Conservation (phyloP, 2,797 vertebrate species). For the Fratercula arctica region DNA sequence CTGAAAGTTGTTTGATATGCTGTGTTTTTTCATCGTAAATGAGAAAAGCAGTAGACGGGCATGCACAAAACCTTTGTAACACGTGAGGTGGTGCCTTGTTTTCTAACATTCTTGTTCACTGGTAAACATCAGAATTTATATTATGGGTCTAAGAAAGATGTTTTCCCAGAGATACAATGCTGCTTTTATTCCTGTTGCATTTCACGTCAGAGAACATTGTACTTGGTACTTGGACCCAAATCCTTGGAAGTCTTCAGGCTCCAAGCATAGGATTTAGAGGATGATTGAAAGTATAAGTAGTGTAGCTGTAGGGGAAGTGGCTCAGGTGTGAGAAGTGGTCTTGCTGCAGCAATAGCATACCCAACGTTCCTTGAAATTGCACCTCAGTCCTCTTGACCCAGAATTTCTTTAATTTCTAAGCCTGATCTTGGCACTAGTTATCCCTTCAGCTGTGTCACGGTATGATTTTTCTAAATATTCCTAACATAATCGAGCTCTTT, state of each 20-base stretch:
- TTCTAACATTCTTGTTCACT: background rate
- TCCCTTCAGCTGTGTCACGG: background rate
- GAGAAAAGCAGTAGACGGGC: background rate
- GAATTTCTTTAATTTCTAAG: background rate
- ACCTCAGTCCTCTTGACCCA: background rate
- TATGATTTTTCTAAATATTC: background rate
- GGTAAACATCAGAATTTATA: background rate
- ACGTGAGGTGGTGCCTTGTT: background rate
- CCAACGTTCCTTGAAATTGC: background rate
- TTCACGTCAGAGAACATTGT: background rate
- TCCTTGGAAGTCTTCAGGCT: background rate
- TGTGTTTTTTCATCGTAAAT: background rate
- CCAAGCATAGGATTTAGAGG: background rate
- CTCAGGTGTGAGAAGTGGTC: rapidly evolving
- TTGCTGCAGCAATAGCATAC: background rate
- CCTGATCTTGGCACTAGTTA: background rate
- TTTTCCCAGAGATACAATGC: background rate
- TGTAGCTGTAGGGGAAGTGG: background rate
- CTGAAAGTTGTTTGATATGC: background rate
- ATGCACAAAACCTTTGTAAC: background rate
- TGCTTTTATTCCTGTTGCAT: background rate
- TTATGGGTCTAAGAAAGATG: background rate
- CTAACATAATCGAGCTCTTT: background rate
- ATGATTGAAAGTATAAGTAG: background rate
- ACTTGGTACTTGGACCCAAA: background rate